Evolutionary conservation across 1,140 invertebrate genomes (phyloP).

Genomic region (Diploscapter pachys): DNA sequence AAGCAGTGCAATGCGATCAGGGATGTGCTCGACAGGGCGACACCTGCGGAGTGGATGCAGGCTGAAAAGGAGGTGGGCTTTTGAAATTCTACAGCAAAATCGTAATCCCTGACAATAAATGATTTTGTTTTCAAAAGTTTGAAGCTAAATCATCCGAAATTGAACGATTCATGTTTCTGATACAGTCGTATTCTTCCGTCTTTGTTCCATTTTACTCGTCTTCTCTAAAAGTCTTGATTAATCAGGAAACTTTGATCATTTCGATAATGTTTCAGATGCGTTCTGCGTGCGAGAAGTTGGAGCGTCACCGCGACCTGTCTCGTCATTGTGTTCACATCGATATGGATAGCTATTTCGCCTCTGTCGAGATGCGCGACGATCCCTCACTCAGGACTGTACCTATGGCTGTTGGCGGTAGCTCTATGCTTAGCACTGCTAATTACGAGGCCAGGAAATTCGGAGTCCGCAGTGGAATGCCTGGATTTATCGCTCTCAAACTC

Average conservation of each 20-base stretch:
- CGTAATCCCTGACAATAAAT: not conserved
- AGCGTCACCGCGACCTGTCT: constrained; percentile 60
- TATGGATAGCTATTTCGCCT: constrained; percentile 71
- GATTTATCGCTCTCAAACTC: constrained; percentile 70
- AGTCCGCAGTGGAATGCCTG: constrained; percentile 72
- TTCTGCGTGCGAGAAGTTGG: constrained; percentile 6
- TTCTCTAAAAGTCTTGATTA: too few relatives aligned
- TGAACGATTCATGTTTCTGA: constrained; percentile 3
- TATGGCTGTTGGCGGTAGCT: constrained; percentile 68
- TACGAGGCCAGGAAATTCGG: constrained; percentile 69
- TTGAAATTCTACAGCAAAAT: not conserved
- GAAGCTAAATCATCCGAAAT: not conserved
- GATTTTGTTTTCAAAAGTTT: not conserved
- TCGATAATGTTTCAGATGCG: too few relatives aligned
- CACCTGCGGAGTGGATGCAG: constrained; percentile 4
- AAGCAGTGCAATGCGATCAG: constrained; percentile 31
- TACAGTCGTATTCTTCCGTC: not conserved
- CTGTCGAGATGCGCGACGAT: constrained; percentile 70
- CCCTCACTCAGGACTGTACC: constrained; percentile 66
- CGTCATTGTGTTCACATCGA: constrained; percentile 69
- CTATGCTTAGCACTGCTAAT: constrained; percentile 71
- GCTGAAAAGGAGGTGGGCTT: constrained; percentile 31
- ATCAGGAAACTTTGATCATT: too few relatives aligned
- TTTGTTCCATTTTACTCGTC: too few relatives aligned
- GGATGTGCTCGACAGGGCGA: constrained; percentile 13